phyloP scores from a whole-genome alignment of 2,113 vertebrate species.

The Psilopogon haemacephalus region DNA sequence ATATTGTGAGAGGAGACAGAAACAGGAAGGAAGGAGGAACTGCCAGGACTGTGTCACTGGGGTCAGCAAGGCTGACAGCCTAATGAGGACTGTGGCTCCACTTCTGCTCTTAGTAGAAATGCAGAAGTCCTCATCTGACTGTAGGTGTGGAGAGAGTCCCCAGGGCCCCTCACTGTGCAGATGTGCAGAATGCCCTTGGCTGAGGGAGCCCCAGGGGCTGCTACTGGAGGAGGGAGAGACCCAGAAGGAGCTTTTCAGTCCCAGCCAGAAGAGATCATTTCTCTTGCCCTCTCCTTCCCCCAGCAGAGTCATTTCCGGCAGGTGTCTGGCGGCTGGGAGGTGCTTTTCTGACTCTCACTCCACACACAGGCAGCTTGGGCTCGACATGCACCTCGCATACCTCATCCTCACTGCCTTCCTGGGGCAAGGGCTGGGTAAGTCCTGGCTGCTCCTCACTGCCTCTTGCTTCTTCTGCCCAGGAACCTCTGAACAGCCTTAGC shows the following conservation, averaged over 20 bases:
- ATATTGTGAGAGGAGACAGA: too few species aligned
- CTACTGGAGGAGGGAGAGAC: not conserved
- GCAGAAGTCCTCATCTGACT: not conserved
- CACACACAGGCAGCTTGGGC: not conserved
- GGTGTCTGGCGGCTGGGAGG: not conserved
- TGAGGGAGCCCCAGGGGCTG: not conserved
- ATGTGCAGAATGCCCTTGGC: not conserved
- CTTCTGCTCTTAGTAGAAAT: too few species aligned
- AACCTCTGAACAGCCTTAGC: too few species aligned
- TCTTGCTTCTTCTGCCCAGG: too few species aligned
- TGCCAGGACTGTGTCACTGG: too few species aligned
- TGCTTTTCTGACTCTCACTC: not conserved
- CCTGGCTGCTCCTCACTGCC: too few species aligned
- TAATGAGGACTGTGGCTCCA: too few species aligned
- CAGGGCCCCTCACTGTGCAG: fast-evolving
- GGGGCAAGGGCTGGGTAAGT: not conserved
- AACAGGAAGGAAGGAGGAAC: too few species aligned
- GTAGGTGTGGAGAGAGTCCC: too few species aligned
- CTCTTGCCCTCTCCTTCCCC: too few species aligned
- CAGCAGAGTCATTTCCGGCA: not conserved
- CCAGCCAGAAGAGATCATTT: too few species aligned
- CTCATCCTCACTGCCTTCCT: not conserved
- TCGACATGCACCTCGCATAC: not conserved
- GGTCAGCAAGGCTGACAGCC: too few species aligned
- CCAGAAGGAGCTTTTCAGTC: not conserved